phyloP scores from a whole-genome alignment of 2,113 vertebrate genomes.

The Anarrhichthys ocellatus region DNA sequence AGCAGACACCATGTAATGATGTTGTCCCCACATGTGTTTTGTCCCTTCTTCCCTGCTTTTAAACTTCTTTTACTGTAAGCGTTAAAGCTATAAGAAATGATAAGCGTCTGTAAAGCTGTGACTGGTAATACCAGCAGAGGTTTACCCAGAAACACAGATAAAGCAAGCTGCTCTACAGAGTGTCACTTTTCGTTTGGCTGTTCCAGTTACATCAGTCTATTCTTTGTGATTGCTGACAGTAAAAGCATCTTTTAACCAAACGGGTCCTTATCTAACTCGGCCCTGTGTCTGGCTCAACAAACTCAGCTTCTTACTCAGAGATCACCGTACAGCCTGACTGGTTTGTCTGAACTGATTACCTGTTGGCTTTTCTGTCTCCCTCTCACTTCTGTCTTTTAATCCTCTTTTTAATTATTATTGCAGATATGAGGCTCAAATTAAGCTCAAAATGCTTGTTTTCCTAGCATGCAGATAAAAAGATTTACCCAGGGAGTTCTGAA shows the following conservation, averaged over 20 bases:
- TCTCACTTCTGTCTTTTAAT: constrained; percentile 83
- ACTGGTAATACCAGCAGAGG: constrained; percentile 52
- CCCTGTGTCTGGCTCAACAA: constrained; percentile 44
- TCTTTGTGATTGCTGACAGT: constrained; percentile 51
- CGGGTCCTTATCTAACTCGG: constrained; percentile 45
- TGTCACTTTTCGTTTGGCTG: constrained; percentile 55
- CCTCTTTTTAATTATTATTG: constrained; percentile 85
- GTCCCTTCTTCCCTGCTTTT: constrained; percentile 46
- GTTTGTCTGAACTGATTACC: constrained; percentile 79
- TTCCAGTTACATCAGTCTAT: constrained; percentile 48
- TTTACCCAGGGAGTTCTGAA: constrained; percentile 97
- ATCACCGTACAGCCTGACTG: constrained; percentile 62
- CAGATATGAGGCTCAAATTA: constrained; percentile 85
- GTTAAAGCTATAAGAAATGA: constrained; percentile 43
- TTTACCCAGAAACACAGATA: constrained; percentile 66
- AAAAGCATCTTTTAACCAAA: constrained; percentile 62
- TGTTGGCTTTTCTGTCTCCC: constrained; percentile 78
- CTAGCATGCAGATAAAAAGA: constrained; percentile 96
- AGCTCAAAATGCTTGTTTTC: constrained; percentile 98
- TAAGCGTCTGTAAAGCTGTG: constrained; percentile 36
- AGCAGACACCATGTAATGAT: constrained; percentile 78
- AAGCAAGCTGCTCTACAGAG: constrained; percentile 39
- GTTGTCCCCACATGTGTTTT: constrained; percentile 67
- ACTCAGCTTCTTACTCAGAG: constrained; percentile 48
- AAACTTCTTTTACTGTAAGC: constrained; percentile 56